phyloP scores from a whole-genome alignment of 2,888 invertebrate genomes.

The Drosophila neotestacea region DNA sequence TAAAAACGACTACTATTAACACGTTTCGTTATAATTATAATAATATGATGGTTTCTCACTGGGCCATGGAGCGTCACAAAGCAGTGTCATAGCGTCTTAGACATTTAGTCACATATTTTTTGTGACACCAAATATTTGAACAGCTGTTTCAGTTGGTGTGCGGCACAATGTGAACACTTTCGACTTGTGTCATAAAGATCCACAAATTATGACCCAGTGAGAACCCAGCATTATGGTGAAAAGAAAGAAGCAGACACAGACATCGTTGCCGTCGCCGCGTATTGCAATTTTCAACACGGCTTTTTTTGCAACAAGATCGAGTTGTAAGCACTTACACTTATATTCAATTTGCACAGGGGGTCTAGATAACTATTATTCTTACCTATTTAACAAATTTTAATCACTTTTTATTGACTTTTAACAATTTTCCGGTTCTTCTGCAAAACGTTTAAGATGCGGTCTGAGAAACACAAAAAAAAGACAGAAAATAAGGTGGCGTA shows the following conservation, averaged over 20 bases:
- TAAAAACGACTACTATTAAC: constrained; percentile 34
- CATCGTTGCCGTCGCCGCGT: constrained; percentile 52
- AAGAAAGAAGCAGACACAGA: constrained; percentile 50
- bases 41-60: neutral
- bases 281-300: constrained; percentile 53
- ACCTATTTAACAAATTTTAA: constrained; percentile 47
- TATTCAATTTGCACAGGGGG: neutral
- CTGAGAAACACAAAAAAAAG: too few species aligned
- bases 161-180: too few species aligned
- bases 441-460: constrained; percentile 76
- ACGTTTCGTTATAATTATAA: constrained; percentile 22
- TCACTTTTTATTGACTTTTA: constrained; percentile 43
- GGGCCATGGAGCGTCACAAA: too few species aligned
- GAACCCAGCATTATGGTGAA: constrained; percentile 2
- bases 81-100: too few species aligned
- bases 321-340: neutral
- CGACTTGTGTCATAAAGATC: too few species aligned
- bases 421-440: constrained; percentile 64
- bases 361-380: constrained; percentile 17
- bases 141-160: too few species aligned
- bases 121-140: too few species aligned
- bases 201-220: too few species aligned
- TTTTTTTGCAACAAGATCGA: constrained; percentile 36
- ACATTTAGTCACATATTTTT: too few species aligned
- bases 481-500: too few species aligned